A percentile compares a stretch with the other conserved stretches of the same genome.
phyloP scores from a whole-genome alignment of 2,113 vertebrate species.

The Indicator indicator region DNA sequence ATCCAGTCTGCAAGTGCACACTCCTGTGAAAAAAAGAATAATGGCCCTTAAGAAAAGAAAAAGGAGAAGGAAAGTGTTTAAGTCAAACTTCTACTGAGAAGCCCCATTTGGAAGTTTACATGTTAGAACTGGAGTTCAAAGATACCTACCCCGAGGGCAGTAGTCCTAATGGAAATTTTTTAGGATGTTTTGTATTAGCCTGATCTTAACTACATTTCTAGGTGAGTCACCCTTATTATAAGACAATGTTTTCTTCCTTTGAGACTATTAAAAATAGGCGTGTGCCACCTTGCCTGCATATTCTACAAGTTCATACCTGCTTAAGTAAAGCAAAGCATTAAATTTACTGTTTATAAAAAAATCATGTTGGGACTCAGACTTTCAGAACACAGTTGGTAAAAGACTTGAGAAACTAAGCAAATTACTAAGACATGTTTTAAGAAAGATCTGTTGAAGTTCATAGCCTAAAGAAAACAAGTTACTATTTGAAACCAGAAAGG shows the following conservation, averaged over 20 bases:
- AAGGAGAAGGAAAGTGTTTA: not conserved
- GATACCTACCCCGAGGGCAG: constrained; percentile 28
- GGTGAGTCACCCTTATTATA: constrained; percentile 65
- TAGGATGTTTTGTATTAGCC: constrained; percentile 66
- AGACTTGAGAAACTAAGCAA: not conserved
- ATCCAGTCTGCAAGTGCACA: not conserved
- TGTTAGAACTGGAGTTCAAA: constrained; percentile 67
- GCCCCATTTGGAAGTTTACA: constrained; percentile 1
- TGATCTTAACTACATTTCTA: constrained; percentile 65
- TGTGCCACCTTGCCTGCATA: constrained; percentile 66
- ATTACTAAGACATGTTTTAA: not conserved
- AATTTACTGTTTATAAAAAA: constrained; percentile 42
- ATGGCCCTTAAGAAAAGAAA: not conserved
- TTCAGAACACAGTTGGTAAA: not conserved
- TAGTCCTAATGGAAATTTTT: constrained; percentile 34
- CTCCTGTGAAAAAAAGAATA: not conserved
- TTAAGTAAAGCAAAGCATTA: constrained; percentile 22
- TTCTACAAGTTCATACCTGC: constrained; percentile 29
- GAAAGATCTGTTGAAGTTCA: not conserved
- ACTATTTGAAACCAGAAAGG: not conserved
- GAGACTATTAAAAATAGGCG: constrained; percentile 55
- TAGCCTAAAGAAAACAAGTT: not conserved
- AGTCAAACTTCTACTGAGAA: not conserved
- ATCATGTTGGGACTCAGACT: not conserved
- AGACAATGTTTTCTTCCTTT: constrained; percentile 62